Evolutionary conservation across 2,888 invertebrate genomes (phyloP).

Genomic region (Yponomeuta cagnagella): DNA sequence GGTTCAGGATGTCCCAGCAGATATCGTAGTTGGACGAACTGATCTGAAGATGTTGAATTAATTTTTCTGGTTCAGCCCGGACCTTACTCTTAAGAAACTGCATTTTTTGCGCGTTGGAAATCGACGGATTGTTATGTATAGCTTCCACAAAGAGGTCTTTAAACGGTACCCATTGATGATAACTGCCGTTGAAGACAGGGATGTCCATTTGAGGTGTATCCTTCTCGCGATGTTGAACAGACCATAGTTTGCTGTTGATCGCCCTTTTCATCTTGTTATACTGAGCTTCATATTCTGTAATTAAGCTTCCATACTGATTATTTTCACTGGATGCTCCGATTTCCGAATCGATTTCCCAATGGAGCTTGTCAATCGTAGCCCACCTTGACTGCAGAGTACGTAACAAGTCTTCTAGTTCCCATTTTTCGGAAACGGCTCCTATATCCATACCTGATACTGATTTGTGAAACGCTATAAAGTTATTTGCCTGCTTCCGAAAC

Average conservation of each 20-base stretch:
- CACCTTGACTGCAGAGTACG: conserved; percentile 13
- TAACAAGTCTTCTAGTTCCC: conserved; percentile 22
- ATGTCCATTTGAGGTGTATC: conserved; percentile 15
- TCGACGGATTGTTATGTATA: conserved; percentile 19
- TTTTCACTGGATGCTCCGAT: neutral
- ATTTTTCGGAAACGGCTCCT: conserved; percentile 17
- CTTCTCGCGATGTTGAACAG: conserved; percentile 12
- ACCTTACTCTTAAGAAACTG: conserved; percentile 21
- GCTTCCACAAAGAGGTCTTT: conserved; percentile 16
- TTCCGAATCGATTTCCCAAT: conserved; percentile 15
- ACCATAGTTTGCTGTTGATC: conserved; percentile 11
- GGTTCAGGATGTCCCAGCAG: neutral
- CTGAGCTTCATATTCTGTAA: too few relatives aligned
- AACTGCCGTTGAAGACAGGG: conserved; percentile 16
- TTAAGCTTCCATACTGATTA: neutral
- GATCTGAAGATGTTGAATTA: conserved; percentile 23
- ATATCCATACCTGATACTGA: conserved; percentile 15
- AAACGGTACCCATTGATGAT: conserved; percentile 20
- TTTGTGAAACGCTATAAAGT: conserved; percentile 18
- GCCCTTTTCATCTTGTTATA: conserved; percentile 6
- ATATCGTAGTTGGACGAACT: conserved; percentile 15
- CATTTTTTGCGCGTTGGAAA: conserved; percentile 22
- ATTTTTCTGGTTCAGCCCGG: conserved; percentile 20
- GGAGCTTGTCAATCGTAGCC: conserved; percentile 14
- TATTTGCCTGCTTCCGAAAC: conserved; percentile 13